Conservation (phyloP, 2,888 invertebrate genomes). For the Meghimatium bilineatum region DNA sequence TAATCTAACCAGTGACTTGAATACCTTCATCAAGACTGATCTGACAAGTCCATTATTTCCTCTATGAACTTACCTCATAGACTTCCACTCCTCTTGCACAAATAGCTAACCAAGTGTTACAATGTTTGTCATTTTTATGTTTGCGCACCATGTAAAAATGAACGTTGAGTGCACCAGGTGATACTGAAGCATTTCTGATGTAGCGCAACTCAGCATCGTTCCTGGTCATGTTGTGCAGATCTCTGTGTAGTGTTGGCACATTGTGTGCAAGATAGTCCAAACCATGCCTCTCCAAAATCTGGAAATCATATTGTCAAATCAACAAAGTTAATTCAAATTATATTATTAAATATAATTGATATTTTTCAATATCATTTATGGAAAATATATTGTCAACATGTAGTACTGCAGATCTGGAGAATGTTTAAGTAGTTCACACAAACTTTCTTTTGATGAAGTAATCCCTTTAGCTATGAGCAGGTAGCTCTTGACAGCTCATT, state of each 20-base stretch:
- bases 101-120: slow-evolving; percentile 88
- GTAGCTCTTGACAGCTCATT: too few relatives aligned
- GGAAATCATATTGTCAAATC: slow-evolving; percentile 30
- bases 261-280: slow-evolving; percentile 79
- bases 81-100: slow-evolving; percentile 94
- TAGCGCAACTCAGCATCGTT: slow-evolving; percentile 91
- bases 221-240: slow-evolving; percentile 87
- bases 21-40: neutral
- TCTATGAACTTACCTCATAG: slow-evolving; percentile 80
- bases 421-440: too few relatives aligned
- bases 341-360: too few relatives aligned
- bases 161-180: slow-evolving; percentile 89
- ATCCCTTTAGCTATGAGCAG: too few relatives aligned
- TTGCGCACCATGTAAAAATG: slow-evolving; percentile 87
- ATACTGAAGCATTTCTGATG: slow-evolving; percentile 90
- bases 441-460: too few relatives aligned
- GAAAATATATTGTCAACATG: too few relatives aligned
- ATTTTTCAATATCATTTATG: too few relatives aligned
- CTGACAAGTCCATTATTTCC: neutral
- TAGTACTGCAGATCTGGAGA: too few relatives aligned
- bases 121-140: slow-evolving; percentile 81
- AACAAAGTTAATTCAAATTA: too few relatives aligned
- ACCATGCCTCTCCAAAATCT: slow-evolving; percentile 80
- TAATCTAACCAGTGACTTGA: neutral
- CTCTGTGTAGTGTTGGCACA: slow-evolving; percentile 87